Evolutionary conservation across 92 coral and sea anemone genomes (phyloP), one percentile per base, ranked within the genome.

Genomic region (Parazoanthus darwini): DNA sequence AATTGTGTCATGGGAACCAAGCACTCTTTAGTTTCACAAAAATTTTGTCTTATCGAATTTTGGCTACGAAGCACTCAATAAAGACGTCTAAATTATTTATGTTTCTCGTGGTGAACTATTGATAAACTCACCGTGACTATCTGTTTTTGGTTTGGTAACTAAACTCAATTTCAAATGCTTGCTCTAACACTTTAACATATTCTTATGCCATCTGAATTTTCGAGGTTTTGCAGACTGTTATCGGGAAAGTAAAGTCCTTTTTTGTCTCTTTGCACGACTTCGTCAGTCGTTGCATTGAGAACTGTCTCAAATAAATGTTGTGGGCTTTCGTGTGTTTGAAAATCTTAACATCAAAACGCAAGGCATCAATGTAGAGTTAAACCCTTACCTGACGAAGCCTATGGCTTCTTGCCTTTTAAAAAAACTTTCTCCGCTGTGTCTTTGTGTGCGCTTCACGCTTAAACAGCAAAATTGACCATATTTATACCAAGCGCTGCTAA

Each of bases 381-480:
- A 71, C 0, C 25, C 87, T 84, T 51, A 70, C 87, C 87, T 70
- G n/a, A 70, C 37, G 78, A 84, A 84, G 87, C 78, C 87, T 46
- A 48, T 75, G 87, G 77, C 87, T 72, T 70, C 87, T 33, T 43
- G 65, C 79, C 14, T 10, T 84, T 29, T 14, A 35, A n/a, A 4
- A 72, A 50, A 84, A 84, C 87, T 70, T 84, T 71, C 39, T 68
- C 87, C 29, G 39, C 68, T 84, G 66, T 20, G 25, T 68, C 33
- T 48, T 84, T 13, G 56, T 70, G 79, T 84, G 29, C 48, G 38
- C 37, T 20, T 84, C 65, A 70, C 79, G 35, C 20, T 44, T 48
- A 71, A 71, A 71, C 78, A 83, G 65, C 22, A 29, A 70, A 46
- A 42, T 43, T 70, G 25, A 84, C 79, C 79, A 16, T 72, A 48